A percentile compares a stretch with the other conserved stretches of the same genome.
Evolutionary conservation across 2,113 vertebrate genomes (phyloP).

Genomic region (Sciurus niger): DNA sequence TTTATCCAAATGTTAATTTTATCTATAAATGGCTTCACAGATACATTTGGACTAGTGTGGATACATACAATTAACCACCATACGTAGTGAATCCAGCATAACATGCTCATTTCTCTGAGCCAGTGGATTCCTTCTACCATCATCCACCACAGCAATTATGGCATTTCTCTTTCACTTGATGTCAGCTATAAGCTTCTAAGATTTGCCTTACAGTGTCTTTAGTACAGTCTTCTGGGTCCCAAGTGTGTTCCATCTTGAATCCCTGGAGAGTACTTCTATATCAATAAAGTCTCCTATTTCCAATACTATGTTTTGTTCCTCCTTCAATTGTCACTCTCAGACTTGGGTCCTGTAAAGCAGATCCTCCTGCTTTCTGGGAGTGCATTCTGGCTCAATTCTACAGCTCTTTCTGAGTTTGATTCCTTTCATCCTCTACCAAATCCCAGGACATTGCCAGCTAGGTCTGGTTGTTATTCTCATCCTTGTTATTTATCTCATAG

Average conservation of each 20-base stretch:
- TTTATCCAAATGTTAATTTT: not conserved
- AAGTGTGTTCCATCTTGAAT: not conserved
- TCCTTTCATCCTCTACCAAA: too few relatives aligned
- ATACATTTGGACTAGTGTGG: not conserved
- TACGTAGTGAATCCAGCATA: not conserved
- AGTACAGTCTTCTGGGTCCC: not conserved
- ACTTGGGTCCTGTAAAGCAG: not conserved
- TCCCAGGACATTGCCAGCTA: not conserved
- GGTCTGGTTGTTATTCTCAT: not conserved
- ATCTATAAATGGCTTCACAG: not conserved
- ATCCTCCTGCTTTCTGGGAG: not conserved
- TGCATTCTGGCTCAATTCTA: not conserved
- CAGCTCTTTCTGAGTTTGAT: not conserved
- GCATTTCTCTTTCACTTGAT: not conserved
- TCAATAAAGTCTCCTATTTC: not conserved
- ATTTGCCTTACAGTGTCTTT: not conserved
- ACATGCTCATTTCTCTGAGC: not conserved
- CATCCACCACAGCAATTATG: not conserved
- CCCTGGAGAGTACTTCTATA: not conserved
- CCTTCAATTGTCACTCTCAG: not conserved
- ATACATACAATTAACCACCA: not conserved
- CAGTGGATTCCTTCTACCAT: not conserved
- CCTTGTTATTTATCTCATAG: not conserved
- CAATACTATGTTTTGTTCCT: not conserved
- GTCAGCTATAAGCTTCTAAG: not conserved